Percentiles rank a stretch among this genome's conserved stretches.
These are phyloP conservation scores for Pseudorasbora parva DNA, from an alignment of 2,113 vertebrate species.

Conservation along the genomic window DNA sequence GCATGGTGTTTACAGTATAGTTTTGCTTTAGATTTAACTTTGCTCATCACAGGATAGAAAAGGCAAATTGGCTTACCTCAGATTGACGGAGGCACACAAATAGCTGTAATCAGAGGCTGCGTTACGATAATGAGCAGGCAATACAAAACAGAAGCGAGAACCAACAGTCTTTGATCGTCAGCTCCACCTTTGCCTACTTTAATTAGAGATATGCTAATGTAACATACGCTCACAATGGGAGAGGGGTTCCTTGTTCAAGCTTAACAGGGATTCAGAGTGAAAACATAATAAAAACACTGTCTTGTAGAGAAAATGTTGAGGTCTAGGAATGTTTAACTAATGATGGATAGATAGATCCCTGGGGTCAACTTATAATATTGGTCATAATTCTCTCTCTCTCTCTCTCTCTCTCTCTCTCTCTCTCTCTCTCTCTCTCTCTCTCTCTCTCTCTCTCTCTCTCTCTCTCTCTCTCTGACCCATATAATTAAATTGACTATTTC, in stretches of 20 bases:
- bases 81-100: conserved; percentile 70
- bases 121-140: conserved; percentile 70
- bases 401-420: no score
- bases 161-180: conserved; percentile 72
- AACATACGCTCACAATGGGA: conserved; percentile 31
- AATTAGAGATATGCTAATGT: conserved; percentile 71
- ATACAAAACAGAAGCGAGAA: conserved; percentile 68
- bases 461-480: no score
- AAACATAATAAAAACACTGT: not conserved
- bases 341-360: no score
- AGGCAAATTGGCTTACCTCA: conserved; percentile 40
- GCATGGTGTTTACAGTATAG: conserved; percentile 2
- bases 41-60: conserved; percentile 26
- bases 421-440: no score
- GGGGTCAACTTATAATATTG: no score
- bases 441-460: no score
- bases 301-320: not conserved
- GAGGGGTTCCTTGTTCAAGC: not conserved
- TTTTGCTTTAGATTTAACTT: conserved; percentile 26
- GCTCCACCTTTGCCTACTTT: conserved; percentile 72
- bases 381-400: no score
- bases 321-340: no score
- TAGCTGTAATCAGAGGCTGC: conserved; percentile 69
- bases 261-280: not conserved
- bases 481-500: no score